These are phyloP conservation scores for Encarsia formosa DNA, from an alignment of 2,888 invertebrate genomes.

Conservation along the genomic window DNA sequence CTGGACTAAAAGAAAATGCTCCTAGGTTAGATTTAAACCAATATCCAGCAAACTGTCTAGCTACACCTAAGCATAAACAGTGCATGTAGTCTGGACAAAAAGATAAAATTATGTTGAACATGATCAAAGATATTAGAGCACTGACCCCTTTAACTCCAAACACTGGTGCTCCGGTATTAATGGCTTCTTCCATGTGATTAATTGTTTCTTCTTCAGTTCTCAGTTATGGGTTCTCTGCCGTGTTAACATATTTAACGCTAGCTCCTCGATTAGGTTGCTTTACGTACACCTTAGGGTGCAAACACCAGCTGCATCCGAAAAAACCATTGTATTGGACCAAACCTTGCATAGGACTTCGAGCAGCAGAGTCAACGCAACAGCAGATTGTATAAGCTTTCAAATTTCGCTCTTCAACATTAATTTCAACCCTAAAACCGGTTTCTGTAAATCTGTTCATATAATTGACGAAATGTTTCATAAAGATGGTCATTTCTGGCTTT, in stretches of 20 bases:
- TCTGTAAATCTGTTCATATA: slow-evolving; percentile 5
- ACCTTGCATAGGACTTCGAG: slow-evolving; percentile 13
- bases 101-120: slow-evolving; percentile 9
- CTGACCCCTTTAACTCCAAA: slow-evolving; percentile 7
- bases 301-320: slow-evolving; percentile 10
- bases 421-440: not conserved
- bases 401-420: not conserved
- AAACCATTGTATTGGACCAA: slow-evolving; percentile 7
- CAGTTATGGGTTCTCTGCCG: not conserved
- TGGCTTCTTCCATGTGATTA: slow-evolving; percentile 5
- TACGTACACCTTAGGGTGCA: slow-evolving; percentile 11
- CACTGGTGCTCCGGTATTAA: not conserved
- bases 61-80: not conserved
- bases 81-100: slow-evolving; percentile 11
- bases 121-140: slow-evolving; percentile 4
- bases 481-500: slow-evolving; percentile 8
- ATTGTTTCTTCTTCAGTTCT: slow-evolving; percentile 9
- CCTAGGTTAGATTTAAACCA: too few species aligned
- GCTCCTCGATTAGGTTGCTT: slow-evolving; percentile 1
- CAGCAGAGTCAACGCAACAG: slow-evolving; percentile 12
- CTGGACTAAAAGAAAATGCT: too few species aligned
- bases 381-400: slow-evolving; percentile 5
- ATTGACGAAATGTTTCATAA: slow-evolving; percentile 5
- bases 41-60: slow-evolving; percentile 1
- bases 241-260: slow-evolving; percentile 7